A percentile compares a stretch with the other conserved stretches of the same genome.
phyloP scores from a whole-genome alignment of 2,888 invertebrate species.

The Harpalus rufipes region DNA sequence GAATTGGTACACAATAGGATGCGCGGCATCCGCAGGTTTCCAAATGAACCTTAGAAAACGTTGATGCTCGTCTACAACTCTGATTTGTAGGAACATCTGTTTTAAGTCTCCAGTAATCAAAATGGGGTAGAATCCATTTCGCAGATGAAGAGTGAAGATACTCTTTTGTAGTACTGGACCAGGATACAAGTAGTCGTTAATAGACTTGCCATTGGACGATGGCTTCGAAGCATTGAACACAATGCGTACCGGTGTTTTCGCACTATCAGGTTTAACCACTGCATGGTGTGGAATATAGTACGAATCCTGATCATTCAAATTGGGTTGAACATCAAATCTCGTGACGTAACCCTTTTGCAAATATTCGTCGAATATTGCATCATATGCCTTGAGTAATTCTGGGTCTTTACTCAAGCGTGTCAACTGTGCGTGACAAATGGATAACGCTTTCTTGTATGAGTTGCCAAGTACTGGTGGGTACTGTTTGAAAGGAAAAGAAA shows the following conservation, averaged over 20 bases:
- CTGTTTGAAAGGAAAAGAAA: slow-evolving; percentile 68
- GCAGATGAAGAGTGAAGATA: background rate
- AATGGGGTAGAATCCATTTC: slow-evolving; percentile 27
- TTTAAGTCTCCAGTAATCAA: background rate
- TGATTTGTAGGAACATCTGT: slow-evolving; percentile 8
- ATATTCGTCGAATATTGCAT: background rate
- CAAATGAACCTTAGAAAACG: slow-evolving; percentile 10
- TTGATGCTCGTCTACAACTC: background rate
- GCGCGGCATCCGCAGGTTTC: background rate
- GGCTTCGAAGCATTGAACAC: slow-evolving; percentile 62
- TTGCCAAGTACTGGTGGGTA: slow-evolving; percentile 65
- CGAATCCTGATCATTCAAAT: slow-evolving; percentile 6
- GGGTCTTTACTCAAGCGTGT: slow-evolving; percentile 67
- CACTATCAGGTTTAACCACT: slow-evolving; percentile 49
- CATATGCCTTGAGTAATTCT: slow-evolving; percentile 61
- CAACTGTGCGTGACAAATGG: slow-evolving; percentile 67
- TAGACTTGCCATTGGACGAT: slow-evolving; percentile 33
- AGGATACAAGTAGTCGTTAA: slow-evolving; percentile 52
- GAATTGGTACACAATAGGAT: background rate
- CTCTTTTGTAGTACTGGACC: slow-evolving; percentile 36
- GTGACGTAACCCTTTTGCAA: background rate
- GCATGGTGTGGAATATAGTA: slow-evolving; percentile 61
- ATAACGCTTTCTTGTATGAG: slow-evolving; percentile 68
- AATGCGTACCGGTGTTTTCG: slow-evolving; percentile 60
- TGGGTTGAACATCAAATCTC: background rate